These are phyloP conservation scores for Manis pentadactyla DNA, from an alignment of 2,797 vertebrate species.

Conservation along the genomic window DNA sequence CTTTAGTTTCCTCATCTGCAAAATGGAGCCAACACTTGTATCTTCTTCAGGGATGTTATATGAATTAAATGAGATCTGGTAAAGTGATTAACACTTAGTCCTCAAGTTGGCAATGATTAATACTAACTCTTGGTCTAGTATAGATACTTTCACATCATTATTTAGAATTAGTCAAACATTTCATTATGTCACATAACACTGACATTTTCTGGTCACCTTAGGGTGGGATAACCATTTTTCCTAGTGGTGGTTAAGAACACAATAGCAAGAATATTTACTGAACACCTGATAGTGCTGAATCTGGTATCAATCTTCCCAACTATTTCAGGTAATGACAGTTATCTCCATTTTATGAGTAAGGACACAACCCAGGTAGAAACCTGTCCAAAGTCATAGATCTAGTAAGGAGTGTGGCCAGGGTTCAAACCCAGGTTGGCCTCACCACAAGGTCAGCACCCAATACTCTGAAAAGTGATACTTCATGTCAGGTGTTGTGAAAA, in stretches of 20 bases:
- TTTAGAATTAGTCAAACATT: constrained; percentile 16
- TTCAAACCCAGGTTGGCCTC: background rate
- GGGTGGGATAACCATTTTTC: background rate
- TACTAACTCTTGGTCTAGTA: background rate
- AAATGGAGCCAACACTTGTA: background rate
- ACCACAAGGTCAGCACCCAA: background rate
- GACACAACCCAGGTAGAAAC: background rate
- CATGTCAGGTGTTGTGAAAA: background rate
- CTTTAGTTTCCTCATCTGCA: background rate
- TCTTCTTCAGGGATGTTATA: background rate
- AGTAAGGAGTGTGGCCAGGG: background rate
- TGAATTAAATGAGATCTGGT: background rate
- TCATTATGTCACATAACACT: background rate
- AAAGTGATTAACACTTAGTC: background rate
- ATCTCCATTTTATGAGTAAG: background rate
- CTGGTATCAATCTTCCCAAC: background rate
- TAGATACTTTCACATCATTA: background rate
- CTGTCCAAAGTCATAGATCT: background rate
- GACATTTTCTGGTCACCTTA: background rate
- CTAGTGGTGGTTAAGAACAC: background rate
- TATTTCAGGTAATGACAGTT: background rate
- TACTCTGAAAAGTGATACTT: background rate
- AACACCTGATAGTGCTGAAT: background rate
- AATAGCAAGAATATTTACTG: background rate
- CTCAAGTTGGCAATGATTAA: background rate